Evolutionary conservation across 2,888 invertebrate genomes (phyloP), one percentile per base, ranked within the genome.

Genomic region (Maniola hyperantus): DNA sequence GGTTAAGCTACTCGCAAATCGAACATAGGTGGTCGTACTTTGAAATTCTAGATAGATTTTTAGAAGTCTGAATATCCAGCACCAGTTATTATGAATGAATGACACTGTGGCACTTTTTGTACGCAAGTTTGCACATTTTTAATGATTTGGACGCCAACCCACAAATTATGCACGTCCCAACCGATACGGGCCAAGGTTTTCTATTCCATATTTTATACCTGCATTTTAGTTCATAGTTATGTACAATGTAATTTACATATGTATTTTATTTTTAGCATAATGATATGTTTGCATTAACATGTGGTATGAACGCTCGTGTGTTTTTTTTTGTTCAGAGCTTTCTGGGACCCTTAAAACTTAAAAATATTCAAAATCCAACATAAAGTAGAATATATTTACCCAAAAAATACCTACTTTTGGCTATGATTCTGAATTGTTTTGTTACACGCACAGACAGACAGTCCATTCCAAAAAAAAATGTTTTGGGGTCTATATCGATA

Each of bases 91-190:
- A 20, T 20, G 20, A 7, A 57, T 20, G 42, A 20, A 42, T 20
- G 42, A 20, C 42, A 42, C 7, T 8, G 39, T 7, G 11, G 5
- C 8, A 18, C 18, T 36, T 18, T 20, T 20, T 39, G 18, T 20
- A 55, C 36, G 18, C 57, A 57, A 20, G 39, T 57, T 57, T 42
- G 57, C 39, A 57, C 42, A 57, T 57, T 57, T 57, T 57, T 57
- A 57, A 57, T 42, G 57, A 42, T 39, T 42, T 57, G 42, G 39
- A 20, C 18, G 34, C 15, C 15, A 7, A 15, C 34, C 33, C 51
- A 53, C 51, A 33, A 53, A 33, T 53, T 13, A 53, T 53, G 33
- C 33, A 53, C 26, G 26, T 33, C 13, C 51, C 26, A 26, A 53
- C 10, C 13, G 0, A 20, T 50, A 10, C 50, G 20, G 20, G 15